phyloP scores from a whole-genome alignment of 2,888 invertebrate genomes.

The Oeneis ivallda region DNA sequence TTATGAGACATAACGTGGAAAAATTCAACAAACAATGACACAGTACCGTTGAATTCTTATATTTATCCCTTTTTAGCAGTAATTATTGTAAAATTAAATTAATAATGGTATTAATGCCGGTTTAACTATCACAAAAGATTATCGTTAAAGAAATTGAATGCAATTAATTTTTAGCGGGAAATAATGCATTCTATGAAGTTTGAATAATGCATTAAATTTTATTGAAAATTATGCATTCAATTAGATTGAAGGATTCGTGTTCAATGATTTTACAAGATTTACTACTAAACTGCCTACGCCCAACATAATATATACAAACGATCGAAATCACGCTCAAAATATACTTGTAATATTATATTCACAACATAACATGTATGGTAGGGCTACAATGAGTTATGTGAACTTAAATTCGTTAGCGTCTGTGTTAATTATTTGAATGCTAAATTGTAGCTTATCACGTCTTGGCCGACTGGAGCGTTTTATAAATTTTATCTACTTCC shows the following conservation, averaged over 20 bases:
- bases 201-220: slow-evolving; percentile 3
- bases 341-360: slow-evolving; percentile 11
- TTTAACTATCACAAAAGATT: neutral
- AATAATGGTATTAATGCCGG: slow-evolving; percentile 4
- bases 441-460: neutral
- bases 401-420: slow-evolving; percentile 1
- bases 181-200: slow-evolving; percentile 2
- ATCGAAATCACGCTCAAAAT: slow-evolving; percentile 19
- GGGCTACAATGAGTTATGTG: neutral
- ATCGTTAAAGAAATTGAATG: neutral
- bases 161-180: neutral
- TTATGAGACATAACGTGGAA: slow-evolving; percentile 12
- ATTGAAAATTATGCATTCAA: slow-evolving; percentile 2
- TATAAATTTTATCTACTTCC: too few relatives aligned
- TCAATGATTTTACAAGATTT: slow-evolving; percentile 18
- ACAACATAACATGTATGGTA: slow-evolving; percentile 16
- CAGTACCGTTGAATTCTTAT: neutral
- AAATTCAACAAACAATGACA: slow-evolving; percentile 8
- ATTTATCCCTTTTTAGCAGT: slow-evolving; percentile 17
- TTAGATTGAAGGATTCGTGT: neutral
- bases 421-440: neutral
- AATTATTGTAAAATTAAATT: slow-evolving; percentile 19
- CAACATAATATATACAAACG: slow-evolving; percentile 1
- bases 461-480: too few relatives aligned
- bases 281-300: slow-evolving; percentile 12